These are phyloP conservation scores for Harpalus rubripes DNA, from an alignment of 2,888 invertebrate species.

Conservation along the genomic window DNA sequence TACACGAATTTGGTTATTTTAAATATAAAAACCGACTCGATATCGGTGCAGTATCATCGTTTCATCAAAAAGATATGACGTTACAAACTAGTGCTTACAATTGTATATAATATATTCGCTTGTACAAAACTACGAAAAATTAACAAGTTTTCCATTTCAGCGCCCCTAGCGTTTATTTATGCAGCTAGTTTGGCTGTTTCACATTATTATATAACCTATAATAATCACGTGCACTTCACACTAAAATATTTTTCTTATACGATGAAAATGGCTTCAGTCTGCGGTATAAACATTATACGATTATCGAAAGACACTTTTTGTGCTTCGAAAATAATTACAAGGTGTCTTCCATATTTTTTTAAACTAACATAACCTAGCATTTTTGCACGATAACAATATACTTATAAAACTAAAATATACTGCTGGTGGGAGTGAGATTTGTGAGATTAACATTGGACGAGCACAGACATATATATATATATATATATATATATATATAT, in stretches of 20 bases:
- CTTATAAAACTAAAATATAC: no score
- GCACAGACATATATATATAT: no score
- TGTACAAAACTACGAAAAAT: constrained; percentile 67
- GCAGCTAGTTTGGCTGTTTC: constrained; percentile 59
- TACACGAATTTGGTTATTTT: constrained; percentile 60
- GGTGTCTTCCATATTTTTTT: constrained; percentile 54
- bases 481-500: no score
- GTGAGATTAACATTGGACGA: no score
- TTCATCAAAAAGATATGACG: constrained; percentile 65
- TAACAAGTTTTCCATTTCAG: constrained; percentile 64
- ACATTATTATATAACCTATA: constrained; percentile 61
- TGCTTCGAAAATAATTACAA: constrained; percentile 66
- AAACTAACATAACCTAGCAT: constrained; percentile 43
- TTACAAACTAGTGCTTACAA: constrained; percentile 66
- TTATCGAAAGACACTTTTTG: constrained; percentile 67
- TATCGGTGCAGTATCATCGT: constrained; percentile 60
- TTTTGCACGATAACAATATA: constrained; percentile 20
- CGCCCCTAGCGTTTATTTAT: constrained; percentile 62
- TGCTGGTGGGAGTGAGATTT: no score
- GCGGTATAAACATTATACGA: constrained; percentile 65
- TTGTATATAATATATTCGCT: constrained; percentile 66
- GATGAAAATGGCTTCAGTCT: constrained; percentile 66
- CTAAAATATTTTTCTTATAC: constrained; percentile 60
- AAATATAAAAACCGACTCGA: constrained; percentile 63
- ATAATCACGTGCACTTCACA: constrained; percentile 65